Conservation (phyloP, 2,888 invertebrate species). For the Chloroclystis v-ata region DNA sequence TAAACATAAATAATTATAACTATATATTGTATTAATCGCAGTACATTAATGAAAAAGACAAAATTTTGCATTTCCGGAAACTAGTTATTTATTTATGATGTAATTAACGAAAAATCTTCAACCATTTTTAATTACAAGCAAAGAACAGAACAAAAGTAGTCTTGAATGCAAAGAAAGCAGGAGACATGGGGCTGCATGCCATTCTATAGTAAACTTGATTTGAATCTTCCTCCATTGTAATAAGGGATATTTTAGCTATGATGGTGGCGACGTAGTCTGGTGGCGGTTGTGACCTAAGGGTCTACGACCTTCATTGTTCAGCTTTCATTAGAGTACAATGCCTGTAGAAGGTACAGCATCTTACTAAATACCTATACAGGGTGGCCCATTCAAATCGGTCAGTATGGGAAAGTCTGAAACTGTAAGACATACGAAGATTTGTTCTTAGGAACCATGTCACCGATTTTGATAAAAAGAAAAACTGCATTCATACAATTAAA, state of each 20-base stretch:
- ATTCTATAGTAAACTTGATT: constrained; percentile 24
- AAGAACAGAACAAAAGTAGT: constrained; percentile 22
- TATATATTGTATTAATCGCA: too few relatives aligned
- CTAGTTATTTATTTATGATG: too few relatives aligned
- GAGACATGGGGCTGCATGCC: constrained; percentile 24
- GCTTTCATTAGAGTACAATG: constrained; percentile 64
- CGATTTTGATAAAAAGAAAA: too few relatives aligned
- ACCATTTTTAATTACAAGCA: constrained; percentile 17
- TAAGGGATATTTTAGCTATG: constrained; percentile 36
- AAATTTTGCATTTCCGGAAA: too few relatives aligned
- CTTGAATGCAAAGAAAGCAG: constrained; percentile 29
- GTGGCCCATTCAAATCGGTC: too few relatives aligned
- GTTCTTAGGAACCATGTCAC: too few relatives aligned
- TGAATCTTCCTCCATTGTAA: constrained; percentile 26
- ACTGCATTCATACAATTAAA: too few relatives aligned
- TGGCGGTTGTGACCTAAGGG: constrained; percentile 62
- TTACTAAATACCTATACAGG: constrained; percentile 27
- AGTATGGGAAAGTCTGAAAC: too few relatives aligned
- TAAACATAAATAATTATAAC: too few relatives aligned
- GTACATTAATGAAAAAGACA: too few relatives aligned
- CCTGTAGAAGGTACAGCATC: constrained; percentile 39
- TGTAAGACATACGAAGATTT: too few relatives aligned
- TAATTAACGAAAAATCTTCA: constrained; percentile 12
- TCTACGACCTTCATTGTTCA: constrained; percentile 73
- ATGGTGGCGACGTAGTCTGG: constrained; percentile 38